Evolutionary conservation across 1,140 invertebrate species (phyloP).

Genomic region (Camponotus floridanus): DNA sequence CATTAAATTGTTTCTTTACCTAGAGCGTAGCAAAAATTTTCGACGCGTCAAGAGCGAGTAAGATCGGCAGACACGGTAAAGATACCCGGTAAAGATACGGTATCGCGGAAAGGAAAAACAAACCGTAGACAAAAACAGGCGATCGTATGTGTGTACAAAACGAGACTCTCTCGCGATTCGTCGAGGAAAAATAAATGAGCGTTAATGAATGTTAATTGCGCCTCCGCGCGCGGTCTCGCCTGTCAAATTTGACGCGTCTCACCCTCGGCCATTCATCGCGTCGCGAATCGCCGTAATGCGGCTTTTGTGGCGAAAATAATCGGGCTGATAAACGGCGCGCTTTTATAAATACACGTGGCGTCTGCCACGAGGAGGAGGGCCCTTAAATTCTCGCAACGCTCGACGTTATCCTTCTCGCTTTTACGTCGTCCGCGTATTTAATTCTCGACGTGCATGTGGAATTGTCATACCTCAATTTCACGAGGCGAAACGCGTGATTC

Average conservation of each 20-base stretch:
- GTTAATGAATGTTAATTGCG: constrained; percentile 53
- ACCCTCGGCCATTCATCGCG: not conserved
- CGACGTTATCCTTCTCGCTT: too few species aligned
- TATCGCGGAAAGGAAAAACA: not conserved
- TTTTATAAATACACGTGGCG: too few species aligned
- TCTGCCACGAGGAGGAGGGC: too few species aligned
- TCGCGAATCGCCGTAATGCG: constrained; percentile 25
- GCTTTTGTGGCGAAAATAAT: not conserved
- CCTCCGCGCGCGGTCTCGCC: not conserved
- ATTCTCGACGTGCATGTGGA: not conserved
- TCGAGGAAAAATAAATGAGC: not conserved
- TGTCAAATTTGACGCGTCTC: constrained; percentile 15
- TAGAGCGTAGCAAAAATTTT: not conserved
- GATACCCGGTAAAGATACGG: not conserved
- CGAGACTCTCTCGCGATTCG: not conserved
- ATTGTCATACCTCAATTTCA: constrained; percentile 1
- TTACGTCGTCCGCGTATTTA: too few species aligned
- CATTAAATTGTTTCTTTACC: not conserved
- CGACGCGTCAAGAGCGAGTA: not conserved
- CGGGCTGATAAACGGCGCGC: not conserved
- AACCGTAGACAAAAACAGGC: not conserved
- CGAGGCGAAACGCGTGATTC: not conserved
- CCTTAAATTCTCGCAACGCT: too few species aligned
- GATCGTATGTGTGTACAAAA: not conserved
- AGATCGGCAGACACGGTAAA: not conserved